These are phyloP conservation scores for Engraulis encrasicolus DNA, from an alignment of 2,113 vertebrate species.

Conservation along the genomic window DNA sequence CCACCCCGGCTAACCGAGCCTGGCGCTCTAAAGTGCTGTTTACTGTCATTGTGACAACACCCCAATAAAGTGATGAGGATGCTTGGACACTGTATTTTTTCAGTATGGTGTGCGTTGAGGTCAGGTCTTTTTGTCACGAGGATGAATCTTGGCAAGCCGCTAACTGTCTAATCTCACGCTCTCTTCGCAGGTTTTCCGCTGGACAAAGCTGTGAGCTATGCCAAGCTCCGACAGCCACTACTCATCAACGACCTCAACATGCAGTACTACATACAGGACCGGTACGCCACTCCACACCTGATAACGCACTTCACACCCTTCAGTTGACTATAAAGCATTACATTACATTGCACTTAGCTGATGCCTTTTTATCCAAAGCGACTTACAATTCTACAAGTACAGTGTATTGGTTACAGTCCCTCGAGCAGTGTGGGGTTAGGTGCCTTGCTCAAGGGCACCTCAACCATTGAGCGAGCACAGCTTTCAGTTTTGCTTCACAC, in stretches of 20 bases:
- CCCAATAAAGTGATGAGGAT: background rate
- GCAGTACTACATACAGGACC: slow-evolving; percentile 99
- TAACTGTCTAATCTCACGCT: background rate
- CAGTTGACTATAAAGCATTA: no score
- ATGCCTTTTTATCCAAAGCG: no score
- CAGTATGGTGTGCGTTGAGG: background rate
- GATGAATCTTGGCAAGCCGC: background rate
- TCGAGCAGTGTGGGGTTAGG: no score
- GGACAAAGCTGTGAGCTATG: slow-evolving; percentile 97
- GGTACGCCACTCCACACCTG: slow-evolving; percentile 68
- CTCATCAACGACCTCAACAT: slow-evolving; percentile 96
- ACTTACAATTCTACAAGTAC: no score
- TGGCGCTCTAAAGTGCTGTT: background rate
- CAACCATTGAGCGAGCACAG: no score
- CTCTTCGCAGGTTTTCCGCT: slow-evolving; percentile 93
- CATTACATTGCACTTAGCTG: no score
- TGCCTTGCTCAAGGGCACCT: no score
- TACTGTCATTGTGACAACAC: background rate
- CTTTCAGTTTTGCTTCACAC: background rate
- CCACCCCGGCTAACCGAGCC: background rate
- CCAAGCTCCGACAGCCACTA: slow-evolving; percentile 92
- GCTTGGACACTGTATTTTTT: background rate
- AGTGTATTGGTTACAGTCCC: no score
- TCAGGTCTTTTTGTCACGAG: background rate
- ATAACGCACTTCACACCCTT: background rate